phyloP scores from a whole-genome alignment of 2,797 vertebrate genomes.

The Brachyrhaphis roseni region DNA sequence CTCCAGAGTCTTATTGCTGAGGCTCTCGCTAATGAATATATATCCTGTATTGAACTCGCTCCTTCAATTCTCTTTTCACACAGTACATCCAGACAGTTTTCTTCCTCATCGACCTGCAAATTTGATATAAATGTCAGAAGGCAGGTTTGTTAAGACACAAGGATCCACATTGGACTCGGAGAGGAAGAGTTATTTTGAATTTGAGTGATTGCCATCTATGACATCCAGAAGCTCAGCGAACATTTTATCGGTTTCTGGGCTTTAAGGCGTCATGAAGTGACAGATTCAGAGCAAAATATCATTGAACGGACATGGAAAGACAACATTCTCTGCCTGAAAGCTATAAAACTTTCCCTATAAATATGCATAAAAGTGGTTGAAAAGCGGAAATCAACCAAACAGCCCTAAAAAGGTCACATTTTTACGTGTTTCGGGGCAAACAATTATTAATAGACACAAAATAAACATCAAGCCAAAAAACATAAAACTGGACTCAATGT shows the following conservation, averaged over 20 bases:
- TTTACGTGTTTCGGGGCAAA: neutral
- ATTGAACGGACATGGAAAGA: neutral
- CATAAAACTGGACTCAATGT: no score
- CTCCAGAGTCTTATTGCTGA: slow-evolving; percentile 14
- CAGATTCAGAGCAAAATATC: neutral
- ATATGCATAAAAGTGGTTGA: neutral
- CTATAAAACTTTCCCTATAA: neutral
- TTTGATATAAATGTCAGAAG: slow-evolving; percentile 8
- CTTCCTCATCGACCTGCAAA: slow-evolving; percentile 1
- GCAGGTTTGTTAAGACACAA: neutral
- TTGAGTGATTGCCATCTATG: neutral
- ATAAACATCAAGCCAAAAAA: no score
- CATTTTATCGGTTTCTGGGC: neutral
- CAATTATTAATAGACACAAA: no score
- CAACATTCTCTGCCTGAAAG: neutral
- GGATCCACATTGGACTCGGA: neutral
- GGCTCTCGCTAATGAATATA: slow-evolving; percentile 41
- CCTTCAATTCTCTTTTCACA: slow-evolving; percentile 26
- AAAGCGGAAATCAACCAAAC: neutral
- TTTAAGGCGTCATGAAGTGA: neutral
- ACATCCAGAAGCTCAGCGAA: neutral
- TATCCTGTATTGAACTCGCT: slow-evolving; percentile 23
- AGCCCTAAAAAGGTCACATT: neutral
- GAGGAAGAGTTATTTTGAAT: neutral
- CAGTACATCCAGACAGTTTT: slow-evolving; percentile 20